A percentile compares a stretch with the other conserved stretches of the same genome.
These are phyloP conservation scores for Xenotilapia longispinis DNA, from an alignment of 2,113 vertebrate genomes.

Conservation along the genomic window DNA sequence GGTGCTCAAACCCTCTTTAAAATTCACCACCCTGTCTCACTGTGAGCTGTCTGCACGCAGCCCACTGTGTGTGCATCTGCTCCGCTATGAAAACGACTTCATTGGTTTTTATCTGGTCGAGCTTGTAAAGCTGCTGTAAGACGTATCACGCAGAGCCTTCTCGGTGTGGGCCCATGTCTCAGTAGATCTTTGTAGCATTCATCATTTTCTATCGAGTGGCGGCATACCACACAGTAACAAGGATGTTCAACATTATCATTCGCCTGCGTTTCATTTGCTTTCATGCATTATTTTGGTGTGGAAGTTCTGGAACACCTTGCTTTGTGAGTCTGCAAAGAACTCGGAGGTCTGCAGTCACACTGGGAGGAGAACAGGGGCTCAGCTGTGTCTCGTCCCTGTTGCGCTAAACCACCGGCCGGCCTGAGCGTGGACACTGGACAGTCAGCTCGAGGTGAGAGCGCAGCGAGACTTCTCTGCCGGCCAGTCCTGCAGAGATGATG, in stretches of 20 bases:
- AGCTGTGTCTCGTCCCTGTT: neutral
- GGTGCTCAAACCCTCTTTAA: neutral
- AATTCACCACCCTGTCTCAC: neutral
- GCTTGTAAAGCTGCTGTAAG: conserved; percentile 13
- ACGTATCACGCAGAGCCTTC: neutral
- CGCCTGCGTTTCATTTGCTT: neutral
- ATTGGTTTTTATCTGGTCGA: neutral
- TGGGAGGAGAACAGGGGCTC: neutral
- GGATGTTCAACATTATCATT: neutral
- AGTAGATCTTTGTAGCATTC: neutral
- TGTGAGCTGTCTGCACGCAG: neutral
- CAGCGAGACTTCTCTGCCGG: neutral
- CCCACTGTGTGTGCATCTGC: neutral
- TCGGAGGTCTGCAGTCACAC: neutral
- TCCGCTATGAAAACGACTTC: neutral
- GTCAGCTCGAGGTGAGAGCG: neutral
- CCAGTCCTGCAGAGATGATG: conserved; percentile 72
- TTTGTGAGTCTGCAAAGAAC: neutral
- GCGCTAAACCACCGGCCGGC: neutral
- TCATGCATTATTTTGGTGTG: neutral
- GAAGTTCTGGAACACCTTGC: neutral
- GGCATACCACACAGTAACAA: neutral
- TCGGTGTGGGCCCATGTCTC: neutral
- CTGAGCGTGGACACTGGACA: neutral
- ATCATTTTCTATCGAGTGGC: neutral